These are phyloP conservation scores for Myotis vivesi DNA, from an alignment of 2,797 vertebrate genomes.

Conservation along the genomic window DNA sequence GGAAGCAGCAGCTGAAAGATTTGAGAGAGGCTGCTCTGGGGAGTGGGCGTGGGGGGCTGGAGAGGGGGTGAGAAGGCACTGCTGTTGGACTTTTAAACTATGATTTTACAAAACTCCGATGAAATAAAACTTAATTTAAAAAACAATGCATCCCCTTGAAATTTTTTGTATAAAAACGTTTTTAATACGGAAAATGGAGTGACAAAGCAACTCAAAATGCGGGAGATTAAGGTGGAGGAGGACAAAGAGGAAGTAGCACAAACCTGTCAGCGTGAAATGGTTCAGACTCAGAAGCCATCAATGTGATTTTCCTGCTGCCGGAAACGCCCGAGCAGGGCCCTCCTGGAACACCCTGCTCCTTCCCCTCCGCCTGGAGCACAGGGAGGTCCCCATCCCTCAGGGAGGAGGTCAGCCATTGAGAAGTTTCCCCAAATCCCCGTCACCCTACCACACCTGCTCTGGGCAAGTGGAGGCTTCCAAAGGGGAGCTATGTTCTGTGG, in stretches of 20 bases:
- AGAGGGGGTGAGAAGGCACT: background rate
- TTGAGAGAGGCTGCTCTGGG: background rate
- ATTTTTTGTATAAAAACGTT: slow-evolving; percentile 28
- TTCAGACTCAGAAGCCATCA: background rate
- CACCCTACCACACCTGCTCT: background rate
- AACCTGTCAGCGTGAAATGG: slow-evolving; percentile 45
- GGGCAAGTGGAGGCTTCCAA: background rate
- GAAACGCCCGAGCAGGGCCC: background rate
- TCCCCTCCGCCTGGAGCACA: background rate
- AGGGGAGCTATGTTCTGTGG: background rate
- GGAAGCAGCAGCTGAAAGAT: background rate
- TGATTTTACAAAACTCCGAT: background rate
- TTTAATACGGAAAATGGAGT: slow-evolving; percentile 8
- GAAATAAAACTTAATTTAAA: slow-evolving; percentile 31
- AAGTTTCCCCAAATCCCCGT: background rate
- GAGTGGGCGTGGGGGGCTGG: background rate
- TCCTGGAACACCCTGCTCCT: background rate
- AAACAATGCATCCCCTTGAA: slow-evolving; percentile 26
- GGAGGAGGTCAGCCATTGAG: background rate
- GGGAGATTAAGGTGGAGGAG: background rate
- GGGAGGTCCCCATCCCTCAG: background rate
- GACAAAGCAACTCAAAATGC: slow-evolving; percentile 44
- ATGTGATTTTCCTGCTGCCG: background rate
- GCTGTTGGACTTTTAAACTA: slow-evolving; percentile 15
- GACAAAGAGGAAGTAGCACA: slow-evolving; percentile 25